Percentiles rank a stretch among this genome's conserved stretches.
Conservation (phyloP, 2,797 vertebrate species). For the Tinamus major region DNA sequence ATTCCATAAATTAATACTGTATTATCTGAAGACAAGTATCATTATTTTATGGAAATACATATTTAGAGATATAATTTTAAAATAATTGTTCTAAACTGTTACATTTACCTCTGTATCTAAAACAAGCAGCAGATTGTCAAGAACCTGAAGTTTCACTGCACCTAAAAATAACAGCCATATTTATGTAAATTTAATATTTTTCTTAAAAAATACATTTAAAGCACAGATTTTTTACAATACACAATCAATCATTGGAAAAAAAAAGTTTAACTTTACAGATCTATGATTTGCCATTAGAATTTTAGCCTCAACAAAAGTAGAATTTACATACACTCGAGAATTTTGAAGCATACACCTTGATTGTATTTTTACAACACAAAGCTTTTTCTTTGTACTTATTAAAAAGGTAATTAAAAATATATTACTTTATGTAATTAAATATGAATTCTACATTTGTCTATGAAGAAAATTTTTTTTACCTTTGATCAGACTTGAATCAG, state of each 20-base stretch:
- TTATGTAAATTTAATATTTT: neutral
- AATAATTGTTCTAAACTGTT: neutral
- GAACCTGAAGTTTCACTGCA: conserved; percentile 88
- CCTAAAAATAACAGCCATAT: conserved; percentile 75
- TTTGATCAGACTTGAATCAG: conserved; percentile 85
- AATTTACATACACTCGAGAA: neutral
- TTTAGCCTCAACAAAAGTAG: neutral
- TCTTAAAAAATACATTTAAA: neutral
- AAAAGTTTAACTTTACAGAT: too few species aligned
- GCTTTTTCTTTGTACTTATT: neutral
- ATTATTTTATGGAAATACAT: neutral
- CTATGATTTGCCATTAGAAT: neutral
- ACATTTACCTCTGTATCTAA: conserved; percentile 88
- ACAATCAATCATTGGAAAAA: neutral
- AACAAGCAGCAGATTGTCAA: conserved; percentile 89
- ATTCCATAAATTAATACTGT: neutral
- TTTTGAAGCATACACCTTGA: neutral
- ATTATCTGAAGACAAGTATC: neutral
- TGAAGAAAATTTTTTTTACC: conserved; percentile 73
- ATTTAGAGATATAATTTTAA: neutral
- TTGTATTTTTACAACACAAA: neutral
- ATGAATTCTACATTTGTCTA: neutral
- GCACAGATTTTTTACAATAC: neutral
- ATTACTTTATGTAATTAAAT: neutral
- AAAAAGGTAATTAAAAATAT: neutral